Conservation (phyloP, 2,888 invertebrate species). For the Arenicola marina region DNA sequence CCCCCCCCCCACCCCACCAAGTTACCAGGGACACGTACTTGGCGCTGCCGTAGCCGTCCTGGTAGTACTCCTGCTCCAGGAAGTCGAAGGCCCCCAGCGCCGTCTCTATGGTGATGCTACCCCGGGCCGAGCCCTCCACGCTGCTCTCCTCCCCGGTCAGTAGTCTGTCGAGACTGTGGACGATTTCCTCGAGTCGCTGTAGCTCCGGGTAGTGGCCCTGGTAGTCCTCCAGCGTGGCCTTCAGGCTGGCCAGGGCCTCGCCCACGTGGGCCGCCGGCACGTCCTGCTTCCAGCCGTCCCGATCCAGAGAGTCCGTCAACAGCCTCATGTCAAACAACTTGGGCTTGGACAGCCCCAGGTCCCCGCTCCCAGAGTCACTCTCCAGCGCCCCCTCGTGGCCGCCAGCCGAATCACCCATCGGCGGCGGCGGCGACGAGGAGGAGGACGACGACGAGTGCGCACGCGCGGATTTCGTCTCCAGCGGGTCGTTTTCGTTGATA, state of each 20-base stretch:
- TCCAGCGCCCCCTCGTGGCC: too few relatives aligned
- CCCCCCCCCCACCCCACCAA: too few relatives aligned
- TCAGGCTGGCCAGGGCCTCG: slow-evolving; percentile 55
- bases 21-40: too few relatives aligned
- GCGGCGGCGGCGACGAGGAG: too few relatives aligned
- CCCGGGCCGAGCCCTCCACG: slow-evolving; percentile 60
- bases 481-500: slow-evolving; percentile 8
- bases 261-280: slow-evolving; percentile 47
- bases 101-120: slow-evolving; percentile 63
- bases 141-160: too few relatives aligned
- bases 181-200: slow-evolving; percentile 58
- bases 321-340: slow-evolving; percentile 25
- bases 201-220: slow-evolving; percentile 62
- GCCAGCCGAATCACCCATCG: too few relatives aligned
- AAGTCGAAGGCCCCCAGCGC: slow-evolving; percentile 65
- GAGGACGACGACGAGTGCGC: too few relatives aligned
- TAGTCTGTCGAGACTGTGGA: slow-evolving; percentile 54
- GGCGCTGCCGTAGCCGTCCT: slow-evolving; percentile 2
- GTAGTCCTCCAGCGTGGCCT: slow-evolving; percentile 60
- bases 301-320: slow-evolving; percentile 27
- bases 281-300: slow-evolving; percentile 18
- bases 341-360: slow-evolving; percentile 4
- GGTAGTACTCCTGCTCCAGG: slow-evolving; percentile 60
- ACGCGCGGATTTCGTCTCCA: too few relatives aligned
- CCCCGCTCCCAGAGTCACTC: too few relatives aligned